These are phyloP conservation scores for Thamnophis sirtalis DNA, from an alignment of 2,113 vertebrate genomes.

Conservation along the genomic window DNA sequence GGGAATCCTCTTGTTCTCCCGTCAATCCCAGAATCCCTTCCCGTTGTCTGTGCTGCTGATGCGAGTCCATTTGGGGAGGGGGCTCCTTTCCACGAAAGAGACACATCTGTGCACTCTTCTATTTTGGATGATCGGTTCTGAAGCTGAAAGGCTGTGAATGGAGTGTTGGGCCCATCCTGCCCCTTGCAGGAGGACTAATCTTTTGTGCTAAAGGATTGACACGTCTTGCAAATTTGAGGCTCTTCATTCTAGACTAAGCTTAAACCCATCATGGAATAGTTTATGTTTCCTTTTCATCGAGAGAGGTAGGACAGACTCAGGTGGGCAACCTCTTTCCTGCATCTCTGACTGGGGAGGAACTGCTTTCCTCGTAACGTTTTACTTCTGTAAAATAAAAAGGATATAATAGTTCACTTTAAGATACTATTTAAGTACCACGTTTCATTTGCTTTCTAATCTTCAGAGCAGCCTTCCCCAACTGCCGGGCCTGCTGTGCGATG, in stretches of 20 bases:
- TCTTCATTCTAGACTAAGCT: not conserved
- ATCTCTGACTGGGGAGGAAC: no score
- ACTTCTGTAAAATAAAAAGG: not conserved
- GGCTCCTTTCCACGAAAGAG: not conserved
- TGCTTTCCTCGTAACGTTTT: not conserved
- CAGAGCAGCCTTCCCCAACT: not conserved
- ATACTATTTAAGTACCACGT: not conserved
- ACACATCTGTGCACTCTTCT: not conserved
- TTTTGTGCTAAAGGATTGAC: not conserved
- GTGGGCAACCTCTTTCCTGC: not conserved
- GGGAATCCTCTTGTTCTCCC: not conserved
- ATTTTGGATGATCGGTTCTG: not conserved
- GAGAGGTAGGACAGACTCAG: no score
- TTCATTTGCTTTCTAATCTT: not conserved
- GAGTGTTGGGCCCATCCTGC: accelerated
- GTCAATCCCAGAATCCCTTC: not conserved
- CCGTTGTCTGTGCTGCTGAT: not conserved
- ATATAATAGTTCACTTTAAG: not conserved
- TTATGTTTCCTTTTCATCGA: not conserved
- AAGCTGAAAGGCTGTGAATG: accelerated
- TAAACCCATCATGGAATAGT: not conserved
- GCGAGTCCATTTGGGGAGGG: not conserved
- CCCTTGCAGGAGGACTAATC: not conserved
- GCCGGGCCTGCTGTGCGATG: not conserved
- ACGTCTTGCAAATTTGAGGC: not conserved